A percentile compares a stretch with the other conserved stretches of the same genome.
phyloP scores from a whole-genome alignment of 2,888 invertebrate species.

The Oligia fasciuncula region DNA sequence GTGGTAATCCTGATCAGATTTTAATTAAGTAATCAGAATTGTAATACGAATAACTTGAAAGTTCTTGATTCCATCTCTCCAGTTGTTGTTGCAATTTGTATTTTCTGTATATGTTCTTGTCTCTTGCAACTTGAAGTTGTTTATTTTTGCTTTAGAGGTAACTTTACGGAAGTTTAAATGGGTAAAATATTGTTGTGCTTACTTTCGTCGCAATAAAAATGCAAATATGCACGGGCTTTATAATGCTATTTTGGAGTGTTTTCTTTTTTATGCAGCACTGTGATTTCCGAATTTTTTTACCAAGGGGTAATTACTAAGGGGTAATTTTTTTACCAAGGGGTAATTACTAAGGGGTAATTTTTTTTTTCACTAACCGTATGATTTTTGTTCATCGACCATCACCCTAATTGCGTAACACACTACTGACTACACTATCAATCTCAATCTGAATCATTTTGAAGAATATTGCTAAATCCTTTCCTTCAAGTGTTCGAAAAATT shows the following conservation, averaged over 20 bases:
- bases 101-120: not conserved
- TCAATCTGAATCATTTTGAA: too few species aligned
- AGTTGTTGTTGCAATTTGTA: not conserved
- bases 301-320: too few species aligned
- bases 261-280: not conserved
- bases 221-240: too few species aligned
- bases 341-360: not conserved
- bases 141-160: conserved; percentile 15
- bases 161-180: conserved; percentile 37
- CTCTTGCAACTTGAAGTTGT: not conserved
- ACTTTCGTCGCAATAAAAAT: too few species aligned
- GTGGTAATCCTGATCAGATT: not conserved
- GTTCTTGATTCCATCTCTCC: conserved; percentile 5
- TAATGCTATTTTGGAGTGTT: not conserved
- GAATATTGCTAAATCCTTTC: too few species aligned
- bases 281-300: not conserved
- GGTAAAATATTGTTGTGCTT: not conserved
- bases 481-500: too few species aligned
- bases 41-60: conserved; percentile 2
- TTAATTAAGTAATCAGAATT: not conserved
- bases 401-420: too few species aligned
- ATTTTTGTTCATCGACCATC: too few species aligned
- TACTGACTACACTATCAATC: too few species aligned
- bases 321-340: not conserved
- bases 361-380: not conserved